These are phyloP conservation scores for Puffinus mauretanicus DNA, from an alignment of 2,113 vertebrate species.

Conservation along the genomic window DNA sequence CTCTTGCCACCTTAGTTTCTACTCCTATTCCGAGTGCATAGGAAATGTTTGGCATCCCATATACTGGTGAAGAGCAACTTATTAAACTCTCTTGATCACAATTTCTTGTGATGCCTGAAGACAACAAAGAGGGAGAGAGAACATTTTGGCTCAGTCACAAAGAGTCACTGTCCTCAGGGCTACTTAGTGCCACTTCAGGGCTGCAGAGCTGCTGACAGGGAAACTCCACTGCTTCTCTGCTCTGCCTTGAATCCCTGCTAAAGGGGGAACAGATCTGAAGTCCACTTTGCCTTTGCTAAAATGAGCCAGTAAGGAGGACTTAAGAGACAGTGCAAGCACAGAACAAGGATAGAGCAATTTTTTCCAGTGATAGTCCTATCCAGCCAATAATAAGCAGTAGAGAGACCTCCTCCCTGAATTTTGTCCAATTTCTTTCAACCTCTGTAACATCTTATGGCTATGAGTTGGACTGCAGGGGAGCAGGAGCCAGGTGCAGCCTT, in stretches of 20 bases:
- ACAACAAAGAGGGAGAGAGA: not conserved
- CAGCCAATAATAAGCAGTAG: not conserved
- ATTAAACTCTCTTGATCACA: not conserved
- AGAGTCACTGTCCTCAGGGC: not conserved
- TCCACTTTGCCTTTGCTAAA: not conserved
- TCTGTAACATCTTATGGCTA: rapidly evolving
- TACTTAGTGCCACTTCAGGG: not conserved
- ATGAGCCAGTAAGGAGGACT: not conserved
- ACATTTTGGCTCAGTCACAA: not conserved
- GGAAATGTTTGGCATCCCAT: not conserved
- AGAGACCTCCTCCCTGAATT: not conserved
- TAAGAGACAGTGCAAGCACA: not conserved
- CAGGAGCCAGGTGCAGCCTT: not conserved
- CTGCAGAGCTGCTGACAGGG: not conserved
- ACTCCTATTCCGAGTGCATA: not conserved
- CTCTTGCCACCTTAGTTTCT: not conserved
- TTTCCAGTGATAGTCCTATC: not conserved
- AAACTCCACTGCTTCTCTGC: not conserved
- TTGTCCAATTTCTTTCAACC: not conserved
- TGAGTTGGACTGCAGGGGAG: not conserved
- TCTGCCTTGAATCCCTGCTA: not conserved
- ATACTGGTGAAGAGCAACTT: not conserved
- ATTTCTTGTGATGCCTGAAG: not conserved
- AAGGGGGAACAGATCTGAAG: not conserved
- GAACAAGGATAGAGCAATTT: not conserved